phyloP scores from a whole-genome alignment of 2,797 vertebrate species.

The Acropternis orthonyx region DNA sequence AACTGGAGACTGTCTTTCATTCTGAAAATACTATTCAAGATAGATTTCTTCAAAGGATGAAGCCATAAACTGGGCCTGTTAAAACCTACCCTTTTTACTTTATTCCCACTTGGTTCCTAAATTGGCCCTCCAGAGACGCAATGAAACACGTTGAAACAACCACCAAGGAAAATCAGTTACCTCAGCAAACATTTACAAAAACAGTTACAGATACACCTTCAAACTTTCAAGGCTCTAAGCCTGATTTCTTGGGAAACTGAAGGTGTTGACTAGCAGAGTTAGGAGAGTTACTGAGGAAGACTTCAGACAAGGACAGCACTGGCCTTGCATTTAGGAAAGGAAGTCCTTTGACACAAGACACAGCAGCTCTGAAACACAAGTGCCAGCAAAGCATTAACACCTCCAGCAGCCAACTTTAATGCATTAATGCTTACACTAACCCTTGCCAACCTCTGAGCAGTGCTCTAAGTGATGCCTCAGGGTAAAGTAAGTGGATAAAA shows the following conservation, averaged over 20 bases:
- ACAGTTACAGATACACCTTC: not conserved
- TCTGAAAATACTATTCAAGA: not conserved
- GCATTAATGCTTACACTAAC: not conserved
- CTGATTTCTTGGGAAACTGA: not conserved
- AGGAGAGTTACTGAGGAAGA: not conserved
- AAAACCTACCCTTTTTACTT: not conserved
- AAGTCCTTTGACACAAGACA: not conserved
- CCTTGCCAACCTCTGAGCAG: not conserved
- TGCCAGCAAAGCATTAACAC: not conserved
- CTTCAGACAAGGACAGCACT: not conserved
- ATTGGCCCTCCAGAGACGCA: not conserved
- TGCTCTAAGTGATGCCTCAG: not conserved
- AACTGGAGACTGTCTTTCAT: not conserved
- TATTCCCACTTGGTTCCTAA: not conserved
- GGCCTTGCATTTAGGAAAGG: not conserved
- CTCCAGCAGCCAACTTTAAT: not conserved
- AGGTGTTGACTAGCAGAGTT: not conserved
- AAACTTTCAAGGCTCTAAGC: not conserved
- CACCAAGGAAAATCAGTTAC: not conserved
- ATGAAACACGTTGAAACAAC: not conserved
- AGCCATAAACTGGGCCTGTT: not conserved
- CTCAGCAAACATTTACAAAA: not conserved
- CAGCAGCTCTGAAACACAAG: not conserved
- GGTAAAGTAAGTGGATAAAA: constrained; percentile 15
- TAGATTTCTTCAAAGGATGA: not conserved